These are phyloP conservation scores for Myripristis murdjan DNA, from an alignment of 2,797 vertebrate genomes.

Conservation along the genomic window DNA sequence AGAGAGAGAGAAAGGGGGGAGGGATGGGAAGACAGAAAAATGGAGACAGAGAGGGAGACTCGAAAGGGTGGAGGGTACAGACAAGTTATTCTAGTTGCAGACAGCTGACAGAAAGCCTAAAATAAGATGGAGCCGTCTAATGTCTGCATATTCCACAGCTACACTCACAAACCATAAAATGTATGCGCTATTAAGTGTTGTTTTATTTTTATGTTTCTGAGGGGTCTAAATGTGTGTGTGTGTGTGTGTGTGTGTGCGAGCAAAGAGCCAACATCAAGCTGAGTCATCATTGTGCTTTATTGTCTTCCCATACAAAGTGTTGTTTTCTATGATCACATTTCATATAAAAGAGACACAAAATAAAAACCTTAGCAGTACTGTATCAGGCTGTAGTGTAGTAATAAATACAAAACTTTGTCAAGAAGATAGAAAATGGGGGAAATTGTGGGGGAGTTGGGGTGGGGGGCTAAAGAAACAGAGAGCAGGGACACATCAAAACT, in stretches of 20 bases:
- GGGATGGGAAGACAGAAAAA: constrained; percentile 55
- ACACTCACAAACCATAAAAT: constrained; percentile 76
- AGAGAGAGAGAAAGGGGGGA: constrained; percentile 26
- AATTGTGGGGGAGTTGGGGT: constrained; percentile 9
- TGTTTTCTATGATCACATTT: constrained; percentile 68
- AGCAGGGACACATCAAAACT: constrained; percentile 56
- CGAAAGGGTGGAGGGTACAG: constrained; percentile 52
- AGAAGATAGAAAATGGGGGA: constrained; percentile 58
- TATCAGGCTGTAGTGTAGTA: constrained; percentile 66
- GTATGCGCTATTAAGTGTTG: constrained; percentile 37
- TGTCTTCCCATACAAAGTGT: constrained; percentile 71
- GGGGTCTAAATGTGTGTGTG: constrained; percentile 39
- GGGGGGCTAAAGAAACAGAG: constrained; percentile 24
- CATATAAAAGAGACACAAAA: constrained; percentile 80
- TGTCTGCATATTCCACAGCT: constrained; percentile 65
- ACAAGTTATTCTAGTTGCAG: constrained; percentile 85
- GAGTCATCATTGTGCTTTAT: constrained; percentile 78
- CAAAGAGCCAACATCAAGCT: constrained; percentile 21
- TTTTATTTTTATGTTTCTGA: constrained; percentile 37
- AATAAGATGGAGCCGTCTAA: constrained; percentile 78
- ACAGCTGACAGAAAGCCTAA: constrained; percentile 82
- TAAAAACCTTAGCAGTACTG: constrained; percentile 67
- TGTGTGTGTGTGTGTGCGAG: constrained; percentile 23
- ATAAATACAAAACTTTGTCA: constrained; percentile 83
- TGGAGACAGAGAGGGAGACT: constrained; percentile 34